phyloP scores from a whole-genome alignment of 2,113 vertebrate genomes.

The Dolichallabes microphthalmus region DNA sequence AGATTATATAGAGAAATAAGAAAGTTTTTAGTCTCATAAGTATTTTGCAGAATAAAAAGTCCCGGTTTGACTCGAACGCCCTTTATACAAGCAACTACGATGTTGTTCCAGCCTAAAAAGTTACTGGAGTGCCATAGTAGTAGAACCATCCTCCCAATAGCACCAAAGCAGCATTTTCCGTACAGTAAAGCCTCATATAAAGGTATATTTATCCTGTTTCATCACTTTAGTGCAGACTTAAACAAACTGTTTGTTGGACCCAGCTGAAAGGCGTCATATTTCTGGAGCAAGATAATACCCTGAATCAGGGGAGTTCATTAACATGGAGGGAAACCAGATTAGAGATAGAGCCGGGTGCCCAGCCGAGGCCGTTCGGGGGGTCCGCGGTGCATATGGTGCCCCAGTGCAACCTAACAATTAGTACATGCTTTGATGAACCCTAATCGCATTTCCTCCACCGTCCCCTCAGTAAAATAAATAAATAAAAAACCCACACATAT shows the following conservation, averaged over 20 bases:
- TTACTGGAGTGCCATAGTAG: neutral
- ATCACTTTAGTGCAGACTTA: neutral
- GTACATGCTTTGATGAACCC: constrained; percentile 91
- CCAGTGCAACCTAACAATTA: constrained; percentile 94
- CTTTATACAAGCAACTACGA: neutral
- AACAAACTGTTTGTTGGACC: neutral
- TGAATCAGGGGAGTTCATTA: constrained; percentile 39
- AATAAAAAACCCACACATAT: constrained; percentile 69
- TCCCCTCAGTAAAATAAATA: constrained; percentile 79
- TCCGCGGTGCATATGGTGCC: constrained; percentile 80
- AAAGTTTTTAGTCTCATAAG: too few species aligned
- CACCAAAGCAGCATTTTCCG: neutral
- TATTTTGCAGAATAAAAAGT: too few species aligned
- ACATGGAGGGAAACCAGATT: constrained; percentile 35
- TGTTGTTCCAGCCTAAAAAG: neutral
- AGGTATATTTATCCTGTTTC: neutral
- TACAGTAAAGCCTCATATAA: neutral
- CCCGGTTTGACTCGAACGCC: too few species aligned
- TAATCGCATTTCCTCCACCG: constrained; percentile 89
- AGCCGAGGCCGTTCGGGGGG: constrained; percentile 21
- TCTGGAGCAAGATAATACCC: constrained; percentile 7
- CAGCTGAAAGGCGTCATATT: constrained; percentile 22
- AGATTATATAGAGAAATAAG: too few species aligned
- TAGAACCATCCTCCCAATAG: neutral
- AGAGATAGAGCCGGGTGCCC: constrained; percentile 33